Percentiles rank a stretch among this genome's conserved stretches.
These are phyloP conservation scores for Pyrrhopygopsis socrates DNA, from an alignment of 2,888 invertebrate genomes.

Conservation along the genomic window DNA sequence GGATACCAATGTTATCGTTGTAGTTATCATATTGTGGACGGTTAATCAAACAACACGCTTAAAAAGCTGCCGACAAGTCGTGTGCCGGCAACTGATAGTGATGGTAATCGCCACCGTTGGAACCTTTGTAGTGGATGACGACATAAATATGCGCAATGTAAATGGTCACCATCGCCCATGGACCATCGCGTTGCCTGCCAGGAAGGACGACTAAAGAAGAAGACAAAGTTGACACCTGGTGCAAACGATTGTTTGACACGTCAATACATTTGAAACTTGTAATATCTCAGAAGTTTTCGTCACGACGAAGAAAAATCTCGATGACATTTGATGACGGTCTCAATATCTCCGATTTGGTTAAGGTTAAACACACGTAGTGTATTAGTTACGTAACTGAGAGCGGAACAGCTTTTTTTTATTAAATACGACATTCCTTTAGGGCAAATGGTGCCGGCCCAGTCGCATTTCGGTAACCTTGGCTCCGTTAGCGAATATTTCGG, in stretches of 20 bases:
- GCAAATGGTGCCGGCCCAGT: slow-evolving; percentile 2
- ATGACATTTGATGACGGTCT: too few relatives aligned
- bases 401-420: slow-evolving; percentile 18
- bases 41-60: slow-evolving; percentile 51
- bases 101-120: slow-evolving; percentile 81
- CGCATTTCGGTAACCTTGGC: slow-evolving; percentile 42
- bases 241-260: slow-evolving; percentile 20
- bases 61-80: slow-evolving; percentile 18
- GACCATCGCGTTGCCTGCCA: slow-evolving; percentile 87
- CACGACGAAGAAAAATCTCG: background rate
- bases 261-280: background rate
- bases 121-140: slow-evolving; percentile 90
- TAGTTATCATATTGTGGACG: slow-evolving; percentile 17
- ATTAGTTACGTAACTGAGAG: background rate
- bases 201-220: too few relatives aligned
- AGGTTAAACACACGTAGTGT: background rate
- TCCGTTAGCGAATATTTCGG: slow-evolving; percentile 43
- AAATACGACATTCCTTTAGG: slow-evolving; percentile 11
- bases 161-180: too few relatives aligned
- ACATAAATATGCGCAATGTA: slow-evolving; percentile 87
- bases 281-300: slow-evolving; percentile 13
- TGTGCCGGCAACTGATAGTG: slow-evolving; percentile 55
- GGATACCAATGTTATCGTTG: background rate
- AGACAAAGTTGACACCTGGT: slow-evolving; percentile 28
- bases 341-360: too few relatives aligned